A percentile compares a stretch with the other conserved stretches of the same genome.
Conservation (phyloP, 2,113 vertebrate genomes). For the Scomber colias region DNA sequence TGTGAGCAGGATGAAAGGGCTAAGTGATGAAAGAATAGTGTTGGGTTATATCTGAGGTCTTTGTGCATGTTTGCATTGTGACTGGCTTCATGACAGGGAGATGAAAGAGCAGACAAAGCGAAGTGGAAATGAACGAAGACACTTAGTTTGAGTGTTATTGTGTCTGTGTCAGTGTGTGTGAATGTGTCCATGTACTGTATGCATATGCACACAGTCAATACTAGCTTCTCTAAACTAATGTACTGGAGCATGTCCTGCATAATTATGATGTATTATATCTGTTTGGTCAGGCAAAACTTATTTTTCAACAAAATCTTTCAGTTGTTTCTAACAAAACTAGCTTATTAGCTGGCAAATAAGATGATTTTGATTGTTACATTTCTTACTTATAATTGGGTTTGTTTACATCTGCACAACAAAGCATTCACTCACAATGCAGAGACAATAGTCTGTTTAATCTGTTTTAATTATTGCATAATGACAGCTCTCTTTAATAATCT, state of each 20-base stretch:
- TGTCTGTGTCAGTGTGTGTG: no score
- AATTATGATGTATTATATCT: neutral
- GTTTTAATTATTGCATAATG: no score
- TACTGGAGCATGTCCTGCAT: neutral
- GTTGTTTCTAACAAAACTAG: neutral
- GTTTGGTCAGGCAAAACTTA: neutral
- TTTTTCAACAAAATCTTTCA: neutral
- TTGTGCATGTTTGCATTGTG: constrained; percentile 5
- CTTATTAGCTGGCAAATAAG: neutral
- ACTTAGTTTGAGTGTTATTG: no score
- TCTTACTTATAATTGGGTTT: neutral
- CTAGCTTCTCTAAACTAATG: neutral
- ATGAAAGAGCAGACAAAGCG: neutral
- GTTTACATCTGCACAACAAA: neutral
- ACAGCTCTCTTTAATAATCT: no score
- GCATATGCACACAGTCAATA: neutral
- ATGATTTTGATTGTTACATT: neutral
- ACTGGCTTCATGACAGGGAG: constrained; percentile 1
- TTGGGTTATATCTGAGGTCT: no score
- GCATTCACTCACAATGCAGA: no score
- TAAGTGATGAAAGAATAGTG: no score
- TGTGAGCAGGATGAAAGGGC: no score
- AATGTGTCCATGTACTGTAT: no score
- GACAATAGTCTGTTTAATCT: no score
- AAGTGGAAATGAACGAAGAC: neutral